These are phyloP conservation scores for Acrocephalus scirpaceus DNA, from an alignment of 2,797 vertebrate species.

Conservation along the genomic window DNA sequence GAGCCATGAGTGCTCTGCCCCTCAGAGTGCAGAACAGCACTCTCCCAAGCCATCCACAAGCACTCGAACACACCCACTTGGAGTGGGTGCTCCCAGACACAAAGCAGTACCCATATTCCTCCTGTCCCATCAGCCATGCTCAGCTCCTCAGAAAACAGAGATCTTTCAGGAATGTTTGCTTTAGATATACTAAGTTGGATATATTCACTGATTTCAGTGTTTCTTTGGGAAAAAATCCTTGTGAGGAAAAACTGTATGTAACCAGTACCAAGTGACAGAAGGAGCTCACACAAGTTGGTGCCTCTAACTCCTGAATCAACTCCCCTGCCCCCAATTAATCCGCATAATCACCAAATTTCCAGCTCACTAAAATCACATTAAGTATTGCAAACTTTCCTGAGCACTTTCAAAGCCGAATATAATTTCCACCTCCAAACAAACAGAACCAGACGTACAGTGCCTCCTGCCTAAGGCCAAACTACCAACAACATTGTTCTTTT, in stretches of 20 bases:
- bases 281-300: rapidly evolving
- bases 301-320: neutral
- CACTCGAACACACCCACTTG: neutral
- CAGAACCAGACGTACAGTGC: neutral
- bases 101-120: neutral
- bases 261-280: neutral
- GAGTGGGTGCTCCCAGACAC: neutral
- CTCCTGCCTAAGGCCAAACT: neutral
- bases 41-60: rapidly evolving
- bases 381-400: neutral
- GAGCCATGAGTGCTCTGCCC: neutral
- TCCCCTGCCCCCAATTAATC: neutral
- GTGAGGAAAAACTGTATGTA: neutral
- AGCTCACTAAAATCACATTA: neutral
- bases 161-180: neutral
- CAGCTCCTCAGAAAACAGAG: neutral
- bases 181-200: neutral
- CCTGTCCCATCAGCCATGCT: neutral
- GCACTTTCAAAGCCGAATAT: neutral
- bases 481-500: neutral
- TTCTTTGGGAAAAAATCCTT: neutral
- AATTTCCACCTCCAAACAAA: neutral
- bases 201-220: neutral
- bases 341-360: neutral
- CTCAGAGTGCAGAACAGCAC: neutral